Evolutionary conservation across 2,113 vertebrate species (phyloP), one percentile per base, ranked within the genome.

Genomic region (Acanthisitta chloris): DNA sequence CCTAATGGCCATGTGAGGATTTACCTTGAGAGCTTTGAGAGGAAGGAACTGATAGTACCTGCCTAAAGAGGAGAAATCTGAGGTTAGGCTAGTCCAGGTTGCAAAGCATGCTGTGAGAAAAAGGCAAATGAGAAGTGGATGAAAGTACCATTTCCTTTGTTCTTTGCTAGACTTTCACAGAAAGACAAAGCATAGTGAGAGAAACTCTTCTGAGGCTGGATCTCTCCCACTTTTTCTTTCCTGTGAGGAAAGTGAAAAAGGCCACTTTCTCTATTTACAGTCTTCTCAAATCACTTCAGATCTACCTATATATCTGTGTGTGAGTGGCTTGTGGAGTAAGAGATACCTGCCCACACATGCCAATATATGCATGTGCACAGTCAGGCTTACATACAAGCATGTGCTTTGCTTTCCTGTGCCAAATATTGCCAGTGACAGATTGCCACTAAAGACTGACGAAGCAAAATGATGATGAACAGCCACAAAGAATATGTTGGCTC

Each of bases 401-500:
- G 64, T 45, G 52, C 21, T 69, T 7, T 80, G 10, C 26, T 58
- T 74, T 72, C 72, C 51, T 67, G 8, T 86, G 31, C 62, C 59
- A 86, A 61, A 49, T 83, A 65, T 12, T 72, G 59, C 48, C 61
- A 73, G 26, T 86, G 59, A 86, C 82, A 81, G 70, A 81, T 81
- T 93, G 78, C 23, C 36, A 48, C 87, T 90, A 87, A 71, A 80
- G 26, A 54, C 6, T 90, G 65, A 86, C 8, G 34, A 85, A 81
- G 70, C 38, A 83, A 95, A 95, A 89, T 62, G 34, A 87, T 83
- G 89, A 92, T 94, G 92, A 93, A 90, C 52, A 88, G 19, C 46
- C 73, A 46, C 11, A 92, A 84, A 82, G 12, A 90, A 65, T 46
- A 71, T 88, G 33, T 52, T 92, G 77, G n/a, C 73, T 86, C 49